Conservation (phyloP, 2,888 invertebrate species). For the Timandra comae region DNA sequence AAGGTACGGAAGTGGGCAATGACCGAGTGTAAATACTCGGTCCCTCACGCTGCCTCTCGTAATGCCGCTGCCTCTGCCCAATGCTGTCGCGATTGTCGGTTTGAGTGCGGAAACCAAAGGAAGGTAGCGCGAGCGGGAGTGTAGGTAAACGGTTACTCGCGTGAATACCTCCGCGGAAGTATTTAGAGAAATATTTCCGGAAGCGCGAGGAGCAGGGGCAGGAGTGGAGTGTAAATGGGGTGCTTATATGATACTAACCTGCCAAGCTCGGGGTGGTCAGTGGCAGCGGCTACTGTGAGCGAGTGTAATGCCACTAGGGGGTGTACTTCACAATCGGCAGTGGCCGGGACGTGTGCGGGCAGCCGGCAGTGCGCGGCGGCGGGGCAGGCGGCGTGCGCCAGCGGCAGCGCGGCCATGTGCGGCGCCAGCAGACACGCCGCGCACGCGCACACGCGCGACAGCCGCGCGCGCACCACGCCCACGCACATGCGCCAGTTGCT, state of each 20-base stretch:
- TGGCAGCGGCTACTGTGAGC: conserved; percentile 43
- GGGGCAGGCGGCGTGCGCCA: conserved; percentile 42
- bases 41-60: too few relatives aligned
- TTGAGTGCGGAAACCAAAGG: too few relatives aligned
- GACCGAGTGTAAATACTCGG: too few relatives aligned
- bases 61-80: too few relatives aligned
- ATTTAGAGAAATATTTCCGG: too few relatives aligned
- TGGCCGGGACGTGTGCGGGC: conserved; percentile 58
- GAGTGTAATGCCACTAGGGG: conserved; percentile 33
- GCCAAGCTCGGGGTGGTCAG: conserved; percentile 77
- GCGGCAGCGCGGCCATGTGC: conserved; percentile 56
- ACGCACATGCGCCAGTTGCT: conserved; percentile 81
- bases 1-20: too few relatives aligned
- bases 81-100: too few relatives aligned
- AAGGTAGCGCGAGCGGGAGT: too few relatives aligned
- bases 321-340: too few relatives aligned
- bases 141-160: too few relatives aligned
- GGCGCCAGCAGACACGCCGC: conserved; percentile 79
- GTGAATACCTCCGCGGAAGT: too few relatives aligned
- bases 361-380: conserved; percentile 79
- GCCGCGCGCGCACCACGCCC: conserved; percentile 81
- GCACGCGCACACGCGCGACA: conserved; percentile 77
- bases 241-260: conserved; percentile 70
- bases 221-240: not conserved
- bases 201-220: too few relatives aligned